Evolutionary conservation across 2,113 vertebrate genomes (phyloP), one percentile per base, ranked within the genome.

Genomic region (Eclectus roratus): DNA sequence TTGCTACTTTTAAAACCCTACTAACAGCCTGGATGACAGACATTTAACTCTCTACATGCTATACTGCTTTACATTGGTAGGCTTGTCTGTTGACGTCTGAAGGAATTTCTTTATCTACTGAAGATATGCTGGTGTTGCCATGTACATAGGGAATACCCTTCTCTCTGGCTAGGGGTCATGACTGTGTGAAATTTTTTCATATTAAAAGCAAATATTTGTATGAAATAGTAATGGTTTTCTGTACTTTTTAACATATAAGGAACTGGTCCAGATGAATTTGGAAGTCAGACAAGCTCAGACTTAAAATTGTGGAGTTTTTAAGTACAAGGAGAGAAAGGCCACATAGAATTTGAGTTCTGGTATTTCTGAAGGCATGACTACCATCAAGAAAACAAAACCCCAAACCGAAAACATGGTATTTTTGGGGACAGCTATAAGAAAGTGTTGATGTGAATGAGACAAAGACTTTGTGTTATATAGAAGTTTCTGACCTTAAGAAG

Each of bases 381-480:
- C 33, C 17, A 61, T 23, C 33, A 44, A 82, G 69, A 17, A 35
- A 60, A 79, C 66, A 35, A 58, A 58, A 15, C 13, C 13, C 33
- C 9, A 28, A 31, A 3, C 1, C 23, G 10, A 9, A 81, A 61
- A 5, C 6, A 18, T 3, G 2, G 0, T 46, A 43, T 44, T 60
- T 23, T 50, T 60, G 71, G 19, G 28, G 52, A 65, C 6, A 74
- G 13, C 24, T 68, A 3, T 39, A 21, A 20, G 4, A 12, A 24
- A 13, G 1, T 55, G 3, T 72, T 60, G 35, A 17, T 61, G 20
- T 85, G 44, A 88, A 44, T 7, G 21, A 8, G 10, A 6, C 29
- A 71, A 91, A 65, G 5, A 29, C 63, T 85, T 85, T 76, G 28
- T 61, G 6, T 72, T 31, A 9, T 41, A 49, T 10, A 31, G 52